These are phyloP conservation scores for Lepidochitona cinerea DNA, from an alignment of 2,888 invertebrate genomes.

Conservation along the genomic window DNA sequence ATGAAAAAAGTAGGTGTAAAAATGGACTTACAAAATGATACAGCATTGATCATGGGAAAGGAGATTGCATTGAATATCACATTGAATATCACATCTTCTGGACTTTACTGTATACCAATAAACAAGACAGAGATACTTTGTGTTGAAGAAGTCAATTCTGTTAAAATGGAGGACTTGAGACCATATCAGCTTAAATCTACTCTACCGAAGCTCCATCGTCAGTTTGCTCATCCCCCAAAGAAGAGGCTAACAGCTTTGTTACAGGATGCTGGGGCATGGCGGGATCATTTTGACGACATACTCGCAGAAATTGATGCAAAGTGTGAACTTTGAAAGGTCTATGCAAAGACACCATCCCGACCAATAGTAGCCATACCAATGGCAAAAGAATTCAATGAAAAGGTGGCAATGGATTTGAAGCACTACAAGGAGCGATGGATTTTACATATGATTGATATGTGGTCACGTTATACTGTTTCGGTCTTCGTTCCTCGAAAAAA, in stretches of 20 bases:
- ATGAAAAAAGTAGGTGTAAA: constrained; percentile 29
- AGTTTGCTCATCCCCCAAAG: constrained; percentile 35
- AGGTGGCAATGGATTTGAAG: constrained; percentile 31
- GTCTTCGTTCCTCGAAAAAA: constrained; percentile 1
- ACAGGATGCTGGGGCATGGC: constrained; percentile 23
- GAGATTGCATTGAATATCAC: too few relatives aligned
- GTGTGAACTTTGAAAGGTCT: constrained; percentile 19
- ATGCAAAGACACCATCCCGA: constrained; percentile 12
- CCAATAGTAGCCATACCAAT: constrained; percentile 15
- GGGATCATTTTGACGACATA: constrained; percentile 9
- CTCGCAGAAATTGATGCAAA: constrained; percentile 15
- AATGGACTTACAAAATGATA: constrained; percentile 33
- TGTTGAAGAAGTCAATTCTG: neutral
- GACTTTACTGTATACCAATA: neutral
- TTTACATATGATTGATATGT: constrained; percentile 15
- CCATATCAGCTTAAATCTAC: too few relatives aligned
- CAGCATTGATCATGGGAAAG: constrained; percentile 28
- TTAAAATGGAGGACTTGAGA: constrained; percentile 20
- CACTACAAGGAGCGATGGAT: constrained; percentile 11
- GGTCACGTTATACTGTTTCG: neutral
- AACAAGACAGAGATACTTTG: neutral
- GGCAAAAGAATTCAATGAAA: constrained; percentile 29
- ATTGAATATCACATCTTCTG: neutral
- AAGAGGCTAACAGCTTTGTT: constrained; percentile 24
- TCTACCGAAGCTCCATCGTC: too few relatives aligned